Conservation (phyloP, 2,888 invertebrate genomes). For the Hirtodrosophila confusa region DNA sequence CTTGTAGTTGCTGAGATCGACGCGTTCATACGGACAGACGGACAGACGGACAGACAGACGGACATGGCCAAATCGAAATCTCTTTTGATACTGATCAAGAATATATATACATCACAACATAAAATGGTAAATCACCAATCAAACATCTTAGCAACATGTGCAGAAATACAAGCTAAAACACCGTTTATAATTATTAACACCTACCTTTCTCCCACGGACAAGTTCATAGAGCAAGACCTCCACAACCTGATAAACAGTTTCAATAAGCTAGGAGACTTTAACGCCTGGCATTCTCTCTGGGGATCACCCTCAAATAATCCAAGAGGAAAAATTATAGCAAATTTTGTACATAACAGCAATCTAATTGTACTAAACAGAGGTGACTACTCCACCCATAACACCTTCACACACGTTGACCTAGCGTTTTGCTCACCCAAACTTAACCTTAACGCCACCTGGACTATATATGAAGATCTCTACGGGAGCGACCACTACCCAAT, state of each 20-base stretch:
- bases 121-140: background rate
- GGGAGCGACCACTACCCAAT: constrained; percentile 14
- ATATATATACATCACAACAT: constrained; percentile 4
- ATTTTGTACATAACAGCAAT: constrained; percentile 5
- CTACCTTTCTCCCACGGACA: constrained; percentile 5
- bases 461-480: constrained; percentile 4
- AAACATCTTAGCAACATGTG: background rate
- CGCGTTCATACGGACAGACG: no score
- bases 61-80: no score
- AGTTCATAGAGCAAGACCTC: constrained; percentile 5
- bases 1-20: no score
- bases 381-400: constrained; percentile 10
- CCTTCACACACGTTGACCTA: constrained; percentile 13
- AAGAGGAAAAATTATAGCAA: constrained; percentile 1
- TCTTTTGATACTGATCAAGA: background rate
- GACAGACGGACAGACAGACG: no score
- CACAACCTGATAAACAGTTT: constrained; percentile 8
- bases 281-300: constrained; percentile 12
- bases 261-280: constrained; percentile 11
- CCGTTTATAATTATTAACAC: background rate
- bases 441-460: constrained; percentile 1
- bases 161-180: background rate
- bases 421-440: background rate
- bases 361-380: constrained; percentile 3
- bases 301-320: constrained; percentile 10